Base-by-base conservation (phyloP, 2,113 vertebrate genomes). In the Paraplagusia blochii region DNA sequence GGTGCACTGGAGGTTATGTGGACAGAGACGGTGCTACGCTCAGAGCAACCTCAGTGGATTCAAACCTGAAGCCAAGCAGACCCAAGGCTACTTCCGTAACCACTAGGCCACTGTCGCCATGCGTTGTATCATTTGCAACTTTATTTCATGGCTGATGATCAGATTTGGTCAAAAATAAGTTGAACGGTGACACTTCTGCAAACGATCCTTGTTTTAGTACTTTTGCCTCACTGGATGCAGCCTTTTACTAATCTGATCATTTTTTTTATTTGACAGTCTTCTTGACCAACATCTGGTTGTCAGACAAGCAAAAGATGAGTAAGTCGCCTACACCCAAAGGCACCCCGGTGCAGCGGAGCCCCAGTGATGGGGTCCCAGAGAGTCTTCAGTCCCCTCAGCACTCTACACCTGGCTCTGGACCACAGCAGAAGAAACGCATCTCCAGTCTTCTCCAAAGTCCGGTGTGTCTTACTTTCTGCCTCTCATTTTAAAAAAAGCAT, bases 391-490 rank as follows among this genome's bases (percentile, higher is more conserved):
- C 93, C 77, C 80, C 91, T 60, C 35, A 90, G 90, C 77, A 90
- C 76, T 87, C 92, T 84, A 88, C 89, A 54, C 81, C 95, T 3
- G 90, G 94, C 71, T 92, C 91, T 48, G 83, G 92, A 59, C 90
- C 92, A 70, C 92, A 92, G 64, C 93, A 94, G 72, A 96, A 95
- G 88, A 96, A 97, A 58, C 86, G 92, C 2, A 93, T 97, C 63
- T 96, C 94, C 73, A 93, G 94, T 87, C 94, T 98, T 56, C 89
- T 98, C 39, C 94, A 96, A 83, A 98, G 96, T 81, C 95, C 96
- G 22, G 91, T 92, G 65, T 87, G 87, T 65, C 9, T 40, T 9
- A 5, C 36, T 9, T 6, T 0, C 34, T 15, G 9, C 19, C 14
- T 4, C 0, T 36, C 2, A 29, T 44, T 8, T 39, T 38, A 52